These are phyloP conservation scores for Zosterops pallidus DNA, from an alignment of 2,113 vertebrate species.

Conservation along the genomic window DNA sequence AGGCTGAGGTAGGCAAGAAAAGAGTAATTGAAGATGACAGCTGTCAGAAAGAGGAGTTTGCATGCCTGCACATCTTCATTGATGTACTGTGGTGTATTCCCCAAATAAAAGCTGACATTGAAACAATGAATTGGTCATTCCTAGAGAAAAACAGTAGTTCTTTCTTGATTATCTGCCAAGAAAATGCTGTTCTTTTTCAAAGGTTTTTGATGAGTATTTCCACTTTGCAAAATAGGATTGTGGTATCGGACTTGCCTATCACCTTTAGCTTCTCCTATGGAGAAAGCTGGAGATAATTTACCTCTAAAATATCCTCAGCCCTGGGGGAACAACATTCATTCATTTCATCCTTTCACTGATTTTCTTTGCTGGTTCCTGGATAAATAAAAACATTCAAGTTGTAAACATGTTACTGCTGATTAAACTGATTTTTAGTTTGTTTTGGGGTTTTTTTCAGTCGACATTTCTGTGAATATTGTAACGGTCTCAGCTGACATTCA, in stretches of 20 bases:
- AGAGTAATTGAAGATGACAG: background rate
- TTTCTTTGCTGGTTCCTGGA: background rate
- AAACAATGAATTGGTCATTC: background rate
- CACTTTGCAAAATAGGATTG: background rate
- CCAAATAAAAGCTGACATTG: constrained; percentile 3
- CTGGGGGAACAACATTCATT: background rate
- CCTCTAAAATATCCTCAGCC: background rate
- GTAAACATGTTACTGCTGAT: background rate
- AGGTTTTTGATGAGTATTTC: background rate
- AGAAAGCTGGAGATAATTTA: background rate
- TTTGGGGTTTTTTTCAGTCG: background rate
- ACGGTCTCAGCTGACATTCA: background rate
- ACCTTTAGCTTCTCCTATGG: background rate
- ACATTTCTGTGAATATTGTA: background rate
- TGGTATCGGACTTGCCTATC: background rate
- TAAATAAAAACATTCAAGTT: background rate
- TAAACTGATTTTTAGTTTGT: background rate
- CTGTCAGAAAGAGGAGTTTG: background rate
- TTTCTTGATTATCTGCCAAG: constrained; percentile 1
- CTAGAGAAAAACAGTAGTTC: background rate
- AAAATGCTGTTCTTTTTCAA: background rate
- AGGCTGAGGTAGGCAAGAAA: background rate
- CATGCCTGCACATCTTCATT: background rate
- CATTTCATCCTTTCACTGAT: background rate
- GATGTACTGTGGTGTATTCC: background rate